phyloP scores from a whole-genome alignment of 2,888 invertebrate genomes.

The Drosophila nr. perissopoda region DNA sequence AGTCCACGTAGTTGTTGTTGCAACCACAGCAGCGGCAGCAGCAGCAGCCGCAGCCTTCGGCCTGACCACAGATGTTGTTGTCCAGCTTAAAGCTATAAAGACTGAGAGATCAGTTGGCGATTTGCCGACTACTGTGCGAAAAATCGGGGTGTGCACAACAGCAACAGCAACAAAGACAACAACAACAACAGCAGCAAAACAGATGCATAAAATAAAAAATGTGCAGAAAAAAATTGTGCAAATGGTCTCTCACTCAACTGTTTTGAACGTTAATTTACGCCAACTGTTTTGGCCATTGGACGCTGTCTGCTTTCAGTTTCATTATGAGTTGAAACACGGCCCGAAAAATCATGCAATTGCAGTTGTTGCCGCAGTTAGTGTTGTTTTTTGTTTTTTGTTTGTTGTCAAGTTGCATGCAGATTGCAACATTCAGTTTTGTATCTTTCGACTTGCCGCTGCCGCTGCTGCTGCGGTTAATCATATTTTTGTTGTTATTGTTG shows the following conservation, averaged over 20 bases:
- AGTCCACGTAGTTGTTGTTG: constrained; percentile 36
- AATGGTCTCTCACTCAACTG: constrained; percentile 38
- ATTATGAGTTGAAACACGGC: constrained; percentile 62
- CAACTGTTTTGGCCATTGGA: constrained; percentile 60
- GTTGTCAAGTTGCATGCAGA: constrained; percentile 43
- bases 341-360: constrained; percentile 68
- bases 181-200: constrained; percentile 11
- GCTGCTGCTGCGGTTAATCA: constrained; percentile 68
- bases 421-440: constrained; percentile 73
- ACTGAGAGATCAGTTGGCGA: constrained; percentile 38
- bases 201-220: constrained; percentile 31
- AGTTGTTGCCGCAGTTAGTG: constrained; percentile 23
- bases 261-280: constrained; percentile 76
- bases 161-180: constrained; percentile 12
- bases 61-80: constrained; percentile 24
- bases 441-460: constrained; percentile 43
- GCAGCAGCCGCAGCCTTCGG: constrained; percentile 21
- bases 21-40: constrained; percentile 3
- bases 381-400: constrained; percentile 22
- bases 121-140: constrained; percentile 53
- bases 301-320: constrained; percentile 73
- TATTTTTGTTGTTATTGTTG: constrained; percentile 56
- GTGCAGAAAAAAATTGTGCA: constrained; percentile 31
- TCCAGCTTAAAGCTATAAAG: constrained; percentile 34
- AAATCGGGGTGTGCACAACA: constrained; percentile 47